Evolutionary conservation across 2,113 vertebrate genomes (phyloP).

Genomic region (Donacobius atricapilla): DNA sequence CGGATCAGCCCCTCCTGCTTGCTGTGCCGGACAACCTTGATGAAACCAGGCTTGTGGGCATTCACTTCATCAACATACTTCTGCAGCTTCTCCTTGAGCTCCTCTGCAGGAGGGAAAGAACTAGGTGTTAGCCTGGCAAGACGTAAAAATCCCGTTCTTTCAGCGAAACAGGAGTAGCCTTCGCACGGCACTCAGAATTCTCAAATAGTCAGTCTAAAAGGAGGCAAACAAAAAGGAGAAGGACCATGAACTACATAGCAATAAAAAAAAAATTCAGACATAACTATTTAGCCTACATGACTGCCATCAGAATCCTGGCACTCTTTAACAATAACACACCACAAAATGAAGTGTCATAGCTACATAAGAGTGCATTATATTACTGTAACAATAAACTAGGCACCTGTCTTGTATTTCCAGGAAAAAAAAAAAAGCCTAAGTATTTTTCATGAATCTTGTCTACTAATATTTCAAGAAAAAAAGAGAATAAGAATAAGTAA

Average conservation of each 20-base stretch:
- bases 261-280: neutral
- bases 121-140: neutral
- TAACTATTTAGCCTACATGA: neutral
- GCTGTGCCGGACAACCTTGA: constrained; percentile 89
- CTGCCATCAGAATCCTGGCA: neutral
- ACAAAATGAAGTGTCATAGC: neutral
- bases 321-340: neutral
- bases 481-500: neutral
- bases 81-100: constrained; percentile 89
- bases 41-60: constrained; percentile 83
- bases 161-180: neutral
- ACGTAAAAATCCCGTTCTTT: neutral
- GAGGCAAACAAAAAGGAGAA: neutral
- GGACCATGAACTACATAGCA: neutral
- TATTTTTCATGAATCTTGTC: neutral
- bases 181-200: neutral
- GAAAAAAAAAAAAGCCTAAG: neutral
- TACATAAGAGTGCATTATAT: neutral
- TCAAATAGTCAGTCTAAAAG: neutral
- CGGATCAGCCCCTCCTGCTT: constrained; percentile 96
- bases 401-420: neutral
- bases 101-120: constrained; percentile 74
- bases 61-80: constrained; percentile 90
- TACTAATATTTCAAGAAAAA: neutral
- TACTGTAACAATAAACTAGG: neutral